These are phyloP conservation scores for Argynnis bischoffii DNA, from an alignment of 2,888 invertebrate species.

Conservation along the genomic window DNA sequence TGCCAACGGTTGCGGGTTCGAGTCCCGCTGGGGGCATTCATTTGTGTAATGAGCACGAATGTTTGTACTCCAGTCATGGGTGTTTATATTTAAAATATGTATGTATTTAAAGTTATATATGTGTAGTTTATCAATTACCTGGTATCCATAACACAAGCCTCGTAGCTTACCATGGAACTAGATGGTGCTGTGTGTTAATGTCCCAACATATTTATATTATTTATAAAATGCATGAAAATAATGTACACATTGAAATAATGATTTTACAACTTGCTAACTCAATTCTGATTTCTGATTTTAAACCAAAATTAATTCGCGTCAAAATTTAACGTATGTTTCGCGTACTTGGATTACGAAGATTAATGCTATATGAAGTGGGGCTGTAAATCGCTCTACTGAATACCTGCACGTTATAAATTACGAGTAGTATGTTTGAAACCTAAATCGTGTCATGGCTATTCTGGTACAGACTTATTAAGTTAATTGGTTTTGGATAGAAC, in stretches of 20 bases:
- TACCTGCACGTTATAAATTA: constrained; percentile 22
- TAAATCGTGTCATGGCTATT: constrained; percentile 15
- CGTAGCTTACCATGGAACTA: too few relatives aligned
- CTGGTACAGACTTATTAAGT: constrained; percentile 5
- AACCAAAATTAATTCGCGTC: constrained; percentile 12
- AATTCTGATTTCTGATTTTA: not conserved
- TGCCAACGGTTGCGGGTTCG: too few relatives aligned
- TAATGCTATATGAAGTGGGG: constrained; percentile 16
- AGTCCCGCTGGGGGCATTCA: too few relatives aligned
- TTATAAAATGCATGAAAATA: not conserved
- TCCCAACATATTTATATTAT: too few relatives aligned
- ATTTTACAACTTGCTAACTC: not conserved
- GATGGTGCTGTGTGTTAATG: too few relatives aligned
- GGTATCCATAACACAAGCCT: too few relatives aligned
- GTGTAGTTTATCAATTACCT: too few relatives aligned
- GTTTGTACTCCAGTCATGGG: too few relatives aligned
- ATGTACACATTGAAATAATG: too few relatives aligned
- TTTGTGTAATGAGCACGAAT: too few relatives aligned
- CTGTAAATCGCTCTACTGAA: constrained; percentile 19
- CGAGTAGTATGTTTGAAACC: constrained; percentile 9
- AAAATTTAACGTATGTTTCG: constrained; percentile 13
- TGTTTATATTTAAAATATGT: too few relatives aligned
- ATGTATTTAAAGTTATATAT: too few relatives aligned
- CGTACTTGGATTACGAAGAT: constrained; percentile 18
- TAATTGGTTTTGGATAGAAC: not conserved